Percentiles rank a stretch among this genome's conserved stretches.
These are phyloP conservation scores for Archaeoteleia sp. DNA, from an alignment of 2,888 invertebrate genomes.

Conservation along the genomic window DNA sequence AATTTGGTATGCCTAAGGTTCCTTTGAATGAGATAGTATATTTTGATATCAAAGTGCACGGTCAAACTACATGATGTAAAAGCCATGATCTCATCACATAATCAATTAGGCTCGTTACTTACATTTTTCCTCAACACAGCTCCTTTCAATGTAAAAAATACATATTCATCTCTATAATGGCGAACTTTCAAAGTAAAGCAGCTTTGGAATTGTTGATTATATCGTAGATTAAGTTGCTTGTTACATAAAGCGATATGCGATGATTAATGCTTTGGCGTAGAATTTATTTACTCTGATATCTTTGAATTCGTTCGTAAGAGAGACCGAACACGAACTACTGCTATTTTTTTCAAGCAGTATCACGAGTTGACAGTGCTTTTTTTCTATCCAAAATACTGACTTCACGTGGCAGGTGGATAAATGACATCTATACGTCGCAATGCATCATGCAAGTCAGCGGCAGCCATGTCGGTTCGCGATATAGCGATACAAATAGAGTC, in stretches of 20 bases:
- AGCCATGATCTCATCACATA: conserved; percentile 29
- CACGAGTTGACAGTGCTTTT: conserved; percentile 14
- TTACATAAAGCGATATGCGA: too few species aligned
- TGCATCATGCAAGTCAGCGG: conserved; percentile 38
- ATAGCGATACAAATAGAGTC: conserved; percentile 16
- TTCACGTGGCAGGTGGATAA: conserved; percentile 26
- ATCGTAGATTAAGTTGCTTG: too few species aligned
- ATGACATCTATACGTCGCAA: conserved; percentile 39
- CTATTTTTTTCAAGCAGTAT: conserved; percentile 6
- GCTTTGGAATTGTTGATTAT: too few species aligned
- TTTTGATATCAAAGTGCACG: conserved; percentile 23
- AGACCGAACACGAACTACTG: too few species aligned
- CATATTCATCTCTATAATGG: neutral
- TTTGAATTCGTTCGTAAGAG: too few species aligned
- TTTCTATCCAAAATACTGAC: conserved; percentile 28
- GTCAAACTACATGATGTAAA: conserved; percentile 33
- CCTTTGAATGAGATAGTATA: conserved; percentile 26
- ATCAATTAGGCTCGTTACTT: conserved; percentile 33
- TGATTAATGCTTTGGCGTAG: too few species aligned
- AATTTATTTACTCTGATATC: too few species aligned
- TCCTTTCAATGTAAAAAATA: conserved; percentile 4
- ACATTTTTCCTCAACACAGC: conserved; percentile 22
- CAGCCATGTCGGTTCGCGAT: conserved; percentile 18
- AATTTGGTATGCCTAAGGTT: conserved; percentile 20
- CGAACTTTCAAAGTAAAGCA: too few species aligned